Evolutionary conservation across 1,140 invertebrate species (phyloP), one percentile per base, ranked within the genome.

Genomic region (Brachionus angularis): DNA sequence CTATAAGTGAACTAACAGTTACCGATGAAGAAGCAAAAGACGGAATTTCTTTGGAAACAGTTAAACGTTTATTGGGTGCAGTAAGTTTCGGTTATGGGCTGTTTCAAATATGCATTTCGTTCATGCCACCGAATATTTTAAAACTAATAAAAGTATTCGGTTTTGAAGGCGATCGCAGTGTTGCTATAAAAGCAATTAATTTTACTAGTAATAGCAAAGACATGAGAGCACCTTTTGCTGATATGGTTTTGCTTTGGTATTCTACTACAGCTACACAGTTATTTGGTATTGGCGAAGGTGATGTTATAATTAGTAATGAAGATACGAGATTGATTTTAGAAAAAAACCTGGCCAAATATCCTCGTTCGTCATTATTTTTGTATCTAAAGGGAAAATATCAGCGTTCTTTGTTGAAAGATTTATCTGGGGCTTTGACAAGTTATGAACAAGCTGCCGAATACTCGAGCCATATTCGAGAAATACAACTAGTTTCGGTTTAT

Each of bases 21-120:
- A 27, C 18, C 33, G 39, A 53, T 36, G 58, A 64, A 14, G 42
- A 50, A 14, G 27, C 10, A 21, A 14, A 12, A 21, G 21, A 10
- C 5, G 36, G 16, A 25, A 72, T 76, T 8, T 44, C 69, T 49
- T 80, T 82, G 3, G 80, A 83, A 14, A 83, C 84, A 55, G 82
- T 88, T 1, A 77, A 80, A 2, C 78, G 87, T n/a, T 77, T 89
- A 18, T 85, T 88, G 83, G 84, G 84, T 2, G 86, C 86, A 0
- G 86, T 88, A 4, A 87, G 86, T 75, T 89, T 89, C 77, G 88
- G 88, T 7, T 89, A 88, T 74, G 88, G 88, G 5, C 80, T 87
- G 39, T 87, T 89, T 75, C 87, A 88, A 75, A 77, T 89, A 29
- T 87, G 86, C 73, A 84, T 88, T 47, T 88, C 87, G 14, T 80